phyloP scores from a whole-genome alignment of 2,113 vertebrate genomes.

The Neopipo cinnamomea region DNA sequence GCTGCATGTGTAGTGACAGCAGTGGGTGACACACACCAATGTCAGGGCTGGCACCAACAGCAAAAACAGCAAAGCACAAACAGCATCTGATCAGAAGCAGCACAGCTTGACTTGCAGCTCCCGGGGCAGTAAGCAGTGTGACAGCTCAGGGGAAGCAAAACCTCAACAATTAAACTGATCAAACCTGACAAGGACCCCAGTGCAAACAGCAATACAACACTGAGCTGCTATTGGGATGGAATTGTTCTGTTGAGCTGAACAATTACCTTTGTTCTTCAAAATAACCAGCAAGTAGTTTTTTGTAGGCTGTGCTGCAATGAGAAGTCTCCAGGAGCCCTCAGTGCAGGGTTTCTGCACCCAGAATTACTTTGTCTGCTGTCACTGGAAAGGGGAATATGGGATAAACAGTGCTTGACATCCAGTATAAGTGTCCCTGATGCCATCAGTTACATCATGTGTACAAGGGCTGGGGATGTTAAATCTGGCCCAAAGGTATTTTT shows the following conservation, averaged over 20 bases:
- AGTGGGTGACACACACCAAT: not conserved
- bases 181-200: not conserved
- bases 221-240: not conserved
- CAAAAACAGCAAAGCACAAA: slow-evolving; percentile 9
- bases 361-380: not conserved
- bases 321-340: not conserved
- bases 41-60: not conserved
- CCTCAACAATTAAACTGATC: not conserved
- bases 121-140: not conserved
- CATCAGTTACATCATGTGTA: not conserved
- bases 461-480: not conserved
- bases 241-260: not conserved
- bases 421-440: not conserved
- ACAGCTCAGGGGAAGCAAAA: not conserved
- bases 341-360: not conserved
- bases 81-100: slow-evolving; percentile 18
- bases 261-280: not conserved
- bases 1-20: not conserved
- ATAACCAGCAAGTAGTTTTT: not conserved
- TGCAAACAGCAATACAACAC: not conserved
- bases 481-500: not conserved
- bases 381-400: not conserved
- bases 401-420: not conserved
- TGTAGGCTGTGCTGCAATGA: not conserved
- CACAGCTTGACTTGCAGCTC: slow-evolving; percentile 25